Base-by-base conservation (phyloP, 2,797 vertebrate species). In the Hydrophis major region DNA sequence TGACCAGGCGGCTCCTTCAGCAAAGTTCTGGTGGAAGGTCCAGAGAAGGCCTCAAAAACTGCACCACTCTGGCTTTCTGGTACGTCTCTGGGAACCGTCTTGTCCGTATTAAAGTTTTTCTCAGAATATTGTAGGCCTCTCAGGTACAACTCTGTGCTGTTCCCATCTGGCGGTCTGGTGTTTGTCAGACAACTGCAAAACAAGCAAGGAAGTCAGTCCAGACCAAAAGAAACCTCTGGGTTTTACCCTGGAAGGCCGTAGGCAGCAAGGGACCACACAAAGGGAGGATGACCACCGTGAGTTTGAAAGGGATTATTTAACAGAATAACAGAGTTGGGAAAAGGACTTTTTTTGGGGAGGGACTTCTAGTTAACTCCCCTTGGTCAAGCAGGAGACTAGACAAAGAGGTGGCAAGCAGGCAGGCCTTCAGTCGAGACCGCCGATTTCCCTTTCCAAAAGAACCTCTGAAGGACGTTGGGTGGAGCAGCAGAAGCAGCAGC, bases 151-250 rank as follows among this genome's bases (percentile, higher is more conserved):
- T 42, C 74, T 22, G 89, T 66, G 10, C 4, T 22, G 32, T 93
- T 93, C 90, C 87, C n/a, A 22, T 92, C 60, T 57, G 83, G 53
- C 93, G 90, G 47, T 86, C n/a, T 13, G 90, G 0, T 57, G 89
- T 91, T 94, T 25, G n/a, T 98, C 97, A 98, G 96, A 97, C 97
- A 95, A 97, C 97, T 97, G 96, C 0, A 78, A 94, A 83, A 47
- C 10, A 83, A 83, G 20, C 74, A 25, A 25, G 1, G 42, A 83
- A 10, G 50, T 16, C 69, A 96, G 83, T 37, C 28, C 3, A 27
- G 7, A 32, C 50, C 22, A 56, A 47, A 61, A 63, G 25, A 4
- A 3, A 6, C 37, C 89, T 11, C 32, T 27, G 20, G 0, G 0
- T 0, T 25, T 87, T 91, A 4, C 37, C 50, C 18, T 12, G 59